phyloP scores from a whole-genome alignment of 2,113 vertebrate genomes.

The Passer montanus region DNA sequence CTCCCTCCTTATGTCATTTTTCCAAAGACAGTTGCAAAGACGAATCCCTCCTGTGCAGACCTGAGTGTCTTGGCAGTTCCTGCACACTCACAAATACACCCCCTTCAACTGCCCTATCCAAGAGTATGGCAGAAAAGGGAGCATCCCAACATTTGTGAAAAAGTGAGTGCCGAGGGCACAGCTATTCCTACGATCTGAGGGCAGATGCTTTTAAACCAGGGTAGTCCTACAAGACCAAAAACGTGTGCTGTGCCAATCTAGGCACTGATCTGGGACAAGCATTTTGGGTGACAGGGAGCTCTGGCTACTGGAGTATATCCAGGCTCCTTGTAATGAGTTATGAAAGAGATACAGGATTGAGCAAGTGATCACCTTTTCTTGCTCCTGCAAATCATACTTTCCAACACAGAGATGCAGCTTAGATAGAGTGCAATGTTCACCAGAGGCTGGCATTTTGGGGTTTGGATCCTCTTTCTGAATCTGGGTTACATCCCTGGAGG shows the following conservation, averaged over 20 bases:
- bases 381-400: not conserved
- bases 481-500: not conserved
- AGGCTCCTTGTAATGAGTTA: not conserved
- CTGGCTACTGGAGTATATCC: not conserved
- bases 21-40: not conserved
- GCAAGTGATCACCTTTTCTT: not conserved
- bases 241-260: not conserved
- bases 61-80: not conserved
- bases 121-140: not conserved
- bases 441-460: not conserved
- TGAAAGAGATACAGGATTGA: not conserved
- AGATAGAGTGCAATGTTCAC: not conserved
- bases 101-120: not conserved
- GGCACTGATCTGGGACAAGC: not conserved
- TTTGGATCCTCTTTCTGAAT: not conserved
- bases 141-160: not conserved
- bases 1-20: not conserved
- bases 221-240: not conserved
- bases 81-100: not conserved
- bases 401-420: not conserved
- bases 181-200: not conserved
- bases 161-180: rapidly evolving
- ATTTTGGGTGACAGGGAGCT: not conserved
- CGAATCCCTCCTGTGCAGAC: not conserved
- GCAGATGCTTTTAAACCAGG: not conserved